Base-by-base conservation (phyloP, 1,140 invertebrate species). In the Propsilocerus akamusi region DNA sequence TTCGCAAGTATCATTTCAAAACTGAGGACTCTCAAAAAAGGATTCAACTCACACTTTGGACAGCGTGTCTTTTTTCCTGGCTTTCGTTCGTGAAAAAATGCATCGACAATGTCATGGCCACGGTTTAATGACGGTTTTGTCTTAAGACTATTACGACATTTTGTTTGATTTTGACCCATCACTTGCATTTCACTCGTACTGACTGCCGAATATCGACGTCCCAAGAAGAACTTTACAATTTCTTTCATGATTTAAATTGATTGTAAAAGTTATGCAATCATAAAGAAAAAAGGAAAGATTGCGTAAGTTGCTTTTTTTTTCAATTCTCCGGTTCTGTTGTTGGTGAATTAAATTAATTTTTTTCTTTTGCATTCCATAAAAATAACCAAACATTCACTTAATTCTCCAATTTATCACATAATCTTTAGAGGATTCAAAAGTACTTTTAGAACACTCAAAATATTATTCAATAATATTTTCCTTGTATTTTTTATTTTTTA, bases 81-180 rank as follows among this genome's bases (percentile, higher is more conserved):
- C 23, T 50, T 48, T 2, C 57, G 56, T 48, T 65, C 57, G n/a
- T 56, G 57, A 47, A 65, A 65, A 53, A 65, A 62, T 46, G 57
- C 60, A 49, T 57, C 57, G 46, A 65, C 46, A 26, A 65, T 55
- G 32, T 56, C 53, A n/a, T 49, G 25, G 37, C 59, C 56, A 26
- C 57, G 53, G 30, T 59, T 58, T 54, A 64, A 57, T 12, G 57
- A 57, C 10, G 60, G 57, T 55, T 58, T 62, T 22, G 61, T 53
- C 49, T 63, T 60, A 5, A 63, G 56, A 50, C 62, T 65, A 47
- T 63, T 65, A n/a, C 56, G 58, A 8, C 57, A 54, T 48, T 60
- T 56, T 49, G 23, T 7, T 20, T 26, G 10, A 20, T 49, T 48
- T 51, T 56, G 37, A 53, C 52, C 23, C 14, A n/a, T 32, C 47